Base-by-base conservation (phyloP, 1,140 invertebrate species). In the Magallana ariakensis region DNA sequence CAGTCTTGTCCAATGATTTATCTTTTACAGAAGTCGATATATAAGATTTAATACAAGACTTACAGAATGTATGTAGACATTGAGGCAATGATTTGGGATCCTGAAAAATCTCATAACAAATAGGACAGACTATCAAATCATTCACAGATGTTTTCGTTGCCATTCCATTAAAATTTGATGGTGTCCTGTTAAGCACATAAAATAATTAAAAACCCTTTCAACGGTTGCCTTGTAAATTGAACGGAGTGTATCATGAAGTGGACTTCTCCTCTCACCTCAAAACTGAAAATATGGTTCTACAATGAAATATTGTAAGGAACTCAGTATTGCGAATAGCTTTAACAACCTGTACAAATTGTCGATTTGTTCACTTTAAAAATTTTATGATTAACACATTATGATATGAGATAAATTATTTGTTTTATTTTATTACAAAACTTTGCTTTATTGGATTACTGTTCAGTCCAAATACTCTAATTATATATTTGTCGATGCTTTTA, bases 11-110 rank as follows among this genome's bases (percentile, higher is more conserved):
- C 6, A 46, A 0, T 75, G 22, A 13, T 11, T 26, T 10, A 5
- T 22, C 57, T 9, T 4, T 80, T 26, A 82, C 33, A 5, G 80
- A 15, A 54, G 46, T 15, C 19, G 80, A 82, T 19, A 53, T 26
- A 22, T 82, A 82, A 54, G 80, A 55, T 15, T 53, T 16, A 0
- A 82, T 54, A 16, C 80, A 82, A 54, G 80, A 54, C 55, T 82
- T 82, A 54, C 80, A 82, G 15, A 55, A 82, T 55, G 80, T 82
- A 82, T 82, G 55, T 10, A 82, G 46, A 16, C 80, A 82, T 13
- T 26, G 22, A 19, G 80, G 80, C 54, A 82, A 26, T 9, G 80
- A n/a, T 0, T 82, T 82, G 4, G 80, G 80, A 22, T 54, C 46
- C 55, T 26, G 46, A 54, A 82, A 56, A 22, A 54, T 26, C 0